Evolutionary conservation across 2,797 vertebrate species (phyloP).

Genomic region (Propithecus deckenii): DNA sequence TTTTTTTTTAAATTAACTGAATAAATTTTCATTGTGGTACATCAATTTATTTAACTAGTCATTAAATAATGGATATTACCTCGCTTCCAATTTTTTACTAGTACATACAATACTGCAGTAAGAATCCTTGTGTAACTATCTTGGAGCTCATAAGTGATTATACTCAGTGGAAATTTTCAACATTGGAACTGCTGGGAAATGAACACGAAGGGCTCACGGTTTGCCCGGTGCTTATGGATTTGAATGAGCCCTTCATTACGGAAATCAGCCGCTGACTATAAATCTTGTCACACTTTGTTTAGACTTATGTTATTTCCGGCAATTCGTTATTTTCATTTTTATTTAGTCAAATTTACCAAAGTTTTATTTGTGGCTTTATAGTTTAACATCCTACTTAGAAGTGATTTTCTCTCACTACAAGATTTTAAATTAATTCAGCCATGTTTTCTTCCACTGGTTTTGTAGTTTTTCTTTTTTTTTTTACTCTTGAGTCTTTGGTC

Average conservation of each 20-base stretch:
- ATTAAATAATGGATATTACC: not conserved
- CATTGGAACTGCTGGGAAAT: not conserved
- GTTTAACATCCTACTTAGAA: not conserved
- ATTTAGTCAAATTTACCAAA: conserved; percentile 20
- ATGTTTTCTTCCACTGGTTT: conserved; percentile 8
- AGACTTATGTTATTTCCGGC: not conserved
- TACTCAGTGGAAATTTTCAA: not conserved
- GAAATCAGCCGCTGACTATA: not conserved
- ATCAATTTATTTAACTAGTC: too few species aligned
- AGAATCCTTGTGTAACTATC: not conserved
- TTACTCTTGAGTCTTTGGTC: not conserved
- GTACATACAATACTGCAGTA: not conserved
- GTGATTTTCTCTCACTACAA: not conserved
- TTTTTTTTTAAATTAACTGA: not conserved
- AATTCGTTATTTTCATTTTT: not conserved
- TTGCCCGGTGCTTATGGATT: not conserved
- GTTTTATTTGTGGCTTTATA: conserved; percentile 1
- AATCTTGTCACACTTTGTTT: not conserved
- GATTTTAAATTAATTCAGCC: conserved; percentile 38
- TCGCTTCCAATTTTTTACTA: not conserved
- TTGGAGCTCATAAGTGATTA: not conserved
- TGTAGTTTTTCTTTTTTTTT: not conserved
- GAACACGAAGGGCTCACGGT: fast-evolving
- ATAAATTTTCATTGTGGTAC: not conserved
- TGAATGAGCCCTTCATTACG: not conserved